Percentiles rank a stretch among this genome's conserved stretches.
Conservation (phyloP, 2,113 vertebrate genomes). For the Butorides virescens region DNA sequence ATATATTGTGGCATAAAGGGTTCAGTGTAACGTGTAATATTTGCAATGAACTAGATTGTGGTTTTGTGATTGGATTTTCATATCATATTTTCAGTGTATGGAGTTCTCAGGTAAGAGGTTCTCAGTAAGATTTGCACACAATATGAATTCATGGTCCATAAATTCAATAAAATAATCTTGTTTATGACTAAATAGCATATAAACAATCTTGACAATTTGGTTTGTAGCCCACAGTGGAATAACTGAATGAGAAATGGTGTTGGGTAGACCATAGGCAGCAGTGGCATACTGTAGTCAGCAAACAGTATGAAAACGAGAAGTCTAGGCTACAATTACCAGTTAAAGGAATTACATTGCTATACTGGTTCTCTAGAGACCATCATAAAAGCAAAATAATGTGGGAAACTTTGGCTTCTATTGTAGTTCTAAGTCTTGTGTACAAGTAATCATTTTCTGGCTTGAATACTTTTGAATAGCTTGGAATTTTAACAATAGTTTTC, state of each 20-base stretch:
- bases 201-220: not conserved
- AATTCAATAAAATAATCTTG: not conserved
- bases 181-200: not conserved
- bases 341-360: not conserved
- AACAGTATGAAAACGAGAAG: not conserved
- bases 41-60: not conserved
- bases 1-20: not conserved
- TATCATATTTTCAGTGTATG: not conserved
- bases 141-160: not conserved
- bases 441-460: constrained; percentile 13
- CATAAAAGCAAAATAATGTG: not conserved
- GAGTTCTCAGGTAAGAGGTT: not conserved
- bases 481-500: constrained; percentile 53
- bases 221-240: not conserved
- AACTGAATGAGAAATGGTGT: not conserved
- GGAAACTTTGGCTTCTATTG: not conserved
- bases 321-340: not conserved
- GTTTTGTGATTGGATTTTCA: not conserved
- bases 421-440: not conserved
- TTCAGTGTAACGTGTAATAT: not conserved
- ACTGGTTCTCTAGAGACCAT: not conserved
- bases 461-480: constrained; percentile 25
- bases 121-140: not conserved
- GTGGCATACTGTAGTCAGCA: not conserved
- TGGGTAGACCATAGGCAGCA: not conserved